A percentile compares a stretch with the other conserved stretches of the same genome.
Evolutionary conservation across 2,113 vertebrate genomes (phyloP).

Genomic region (Dipodomys merriami): DNA sequence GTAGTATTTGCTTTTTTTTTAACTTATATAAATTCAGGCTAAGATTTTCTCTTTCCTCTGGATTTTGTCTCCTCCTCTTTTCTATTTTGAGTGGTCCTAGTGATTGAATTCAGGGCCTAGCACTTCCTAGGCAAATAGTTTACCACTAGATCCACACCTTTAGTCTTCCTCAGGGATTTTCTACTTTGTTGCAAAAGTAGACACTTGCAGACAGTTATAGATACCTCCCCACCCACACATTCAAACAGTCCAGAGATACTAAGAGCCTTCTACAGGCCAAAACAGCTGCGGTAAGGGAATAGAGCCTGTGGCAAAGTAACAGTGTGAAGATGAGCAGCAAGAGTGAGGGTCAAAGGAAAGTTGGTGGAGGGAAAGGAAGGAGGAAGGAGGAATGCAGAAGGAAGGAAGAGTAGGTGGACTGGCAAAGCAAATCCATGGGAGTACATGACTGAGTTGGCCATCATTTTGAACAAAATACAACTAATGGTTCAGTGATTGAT

Average conservation of each 20-base stretch:
- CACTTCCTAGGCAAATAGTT: too few species aligned
- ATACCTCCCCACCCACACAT: neutral
- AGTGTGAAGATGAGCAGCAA: neutral
- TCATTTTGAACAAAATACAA: neutral
- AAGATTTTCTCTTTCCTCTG: neutral
- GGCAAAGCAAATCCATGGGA: neutral
- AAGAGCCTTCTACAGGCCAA: neutral
- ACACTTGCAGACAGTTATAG: neutral
- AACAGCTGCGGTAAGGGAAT: constrained; percentile 14
- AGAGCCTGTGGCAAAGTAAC: neutral
- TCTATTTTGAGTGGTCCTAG: too few species aligned
- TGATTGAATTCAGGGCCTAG: too few species aligned
- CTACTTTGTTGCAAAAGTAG: neutral
- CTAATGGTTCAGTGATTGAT: neutral
- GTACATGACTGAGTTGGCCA: neutral
- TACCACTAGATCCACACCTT: too few species aligned
- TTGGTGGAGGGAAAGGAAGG: neutral
- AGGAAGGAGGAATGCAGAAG: neutral
- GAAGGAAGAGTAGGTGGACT: too few species aligned
- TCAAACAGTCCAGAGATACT: neutral
- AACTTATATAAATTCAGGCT: neutral
- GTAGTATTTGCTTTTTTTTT: constrained; percentile 23
- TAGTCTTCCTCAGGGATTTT: neutral
- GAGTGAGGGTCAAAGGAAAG: neutral
- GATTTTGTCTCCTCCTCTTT: too few species aligned